Conservation (phyloP, 2,888 invertebrate genomes). For the Empis stercorea region DNA sequence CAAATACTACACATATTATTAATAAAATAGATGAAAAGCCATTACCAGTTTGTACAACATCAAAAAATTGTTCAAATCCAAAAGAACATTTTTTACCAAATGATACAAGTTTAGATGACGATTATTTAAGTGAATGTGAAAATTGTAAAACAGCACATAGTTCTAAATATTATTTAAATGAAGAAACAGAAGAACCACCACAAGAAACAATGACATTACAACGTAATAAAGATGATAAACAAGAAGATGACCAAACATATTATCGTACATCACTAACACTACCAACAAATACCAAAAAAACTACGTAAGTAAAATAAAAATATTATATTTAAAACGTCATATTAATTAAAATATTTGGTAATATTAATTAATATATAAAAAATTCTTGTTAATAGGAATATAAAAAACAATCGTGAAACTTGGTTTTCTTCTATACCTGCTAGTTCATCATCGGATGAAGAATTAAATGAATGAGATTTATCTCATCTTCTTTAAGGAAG, state of each 20-base stretch:
- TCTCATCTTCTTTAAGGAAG: conserved; percentile 34
- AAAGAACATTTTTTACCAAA: conserved; percentile 37
- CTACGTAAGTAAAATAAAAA: conserved; percentile 25
- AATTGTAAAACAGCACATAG: conserved; percentile 69
- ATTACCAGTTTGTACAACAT: conserved; percentile 36
- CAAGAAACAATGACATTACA: conserved; percentile 59
- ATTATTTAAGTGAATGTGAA: conserved; percentile 72
- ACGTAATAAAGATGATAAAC: conserved; percentile 37
- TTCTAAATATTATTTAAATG: conserved; percentile 50
- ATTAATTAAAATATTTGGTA: not conserved
- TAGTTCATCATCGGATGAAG: conserved; percentile 40
- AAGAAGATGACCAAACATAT: conserved; percentile 38
- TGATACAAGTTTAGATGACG: conserved; percentile 44
- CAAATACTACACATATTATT: conserved; percentile 1
- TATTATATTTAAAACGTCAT: not conserved
- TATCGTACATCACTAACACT: conserved; percentile 51
- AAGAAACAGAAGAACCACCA: conserved; percentile 39
- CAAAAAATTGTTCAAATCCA: conserved; percentile 36
- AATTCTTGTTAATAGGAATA: conserved; percentile 26
- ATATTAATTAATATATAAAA: not conserved
- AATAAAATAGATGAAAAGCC: conserved; percentile 21
- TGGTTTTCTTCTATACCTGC: conserved; percentile 53
- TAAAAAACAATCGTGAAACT: conserved; percentile 41
- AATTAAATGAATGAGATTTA: conserved; percentile 37
- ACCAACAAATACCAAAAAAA: conserved; percentile 45